These are phyloP conservation scores for Chaetops frenatus DNA, from an alignment of 2,113 vertebrate species.

Conservation along the genomic window DNA sequence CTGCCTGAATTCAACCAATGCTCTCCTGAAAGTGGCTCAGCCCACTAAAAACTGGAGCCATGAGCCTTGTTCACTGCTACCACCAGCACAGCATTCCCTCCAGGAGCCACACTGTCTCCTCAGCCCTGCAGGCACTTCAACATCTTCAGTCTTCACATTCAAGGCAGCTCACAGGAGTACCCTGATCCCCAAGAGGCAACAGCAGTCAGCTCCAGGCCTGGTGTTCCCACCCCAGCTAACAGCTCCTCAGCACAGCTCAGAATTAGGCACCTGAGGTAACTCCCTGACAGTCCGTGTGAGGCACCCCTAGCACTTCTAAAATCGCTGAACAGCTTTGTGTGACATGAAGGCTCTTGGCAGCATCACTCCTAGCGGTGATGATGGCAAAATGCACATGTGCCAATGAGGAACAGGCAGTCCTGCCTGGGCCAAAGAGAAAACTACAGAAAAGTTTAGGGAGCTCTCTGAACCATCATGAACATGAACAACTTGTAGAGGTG, in stretches of 20 bases:
- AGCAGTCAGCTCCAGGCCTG: background rate
- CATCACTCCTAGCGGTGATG: background rate
- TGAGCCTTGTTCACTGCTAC: background rate
- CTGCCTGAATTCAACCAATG: background rate
- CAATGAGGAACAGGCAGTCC: background rate
- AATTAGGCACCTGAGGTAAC: background rate
- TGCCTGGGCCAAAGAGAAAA: background rate
- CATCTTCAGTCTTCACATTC: background rate
- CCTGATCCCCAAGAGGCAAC: background rate
- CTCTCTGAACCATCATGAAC: background rate
- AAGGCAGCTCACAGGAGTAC: background rate
- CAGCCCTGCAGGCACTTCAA: background rate
- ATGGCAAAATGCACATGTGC: background rate
- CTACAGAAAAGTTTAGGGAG: background rate
- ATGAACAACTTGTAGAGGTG: background rate
- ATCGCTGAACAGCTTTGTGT: fast-evolving
- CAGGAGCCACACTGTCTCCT: background rate
- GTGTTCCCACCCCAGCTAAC: background rate
- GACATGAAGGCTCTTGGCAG: background rate
- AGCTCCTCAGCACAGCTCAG: background rate
- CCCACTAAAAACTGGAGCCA: background rate
- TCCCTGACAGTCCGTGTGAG: fast-evolving
- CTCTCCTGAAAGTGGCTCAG: background rate
- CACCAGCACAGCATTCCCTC: background rate
- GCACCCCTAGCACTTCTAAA: background rate